phyloP scores from a whole-genome alignment of 2,797 vertebrate species.

The Eospalax fontanierii region DNA sequence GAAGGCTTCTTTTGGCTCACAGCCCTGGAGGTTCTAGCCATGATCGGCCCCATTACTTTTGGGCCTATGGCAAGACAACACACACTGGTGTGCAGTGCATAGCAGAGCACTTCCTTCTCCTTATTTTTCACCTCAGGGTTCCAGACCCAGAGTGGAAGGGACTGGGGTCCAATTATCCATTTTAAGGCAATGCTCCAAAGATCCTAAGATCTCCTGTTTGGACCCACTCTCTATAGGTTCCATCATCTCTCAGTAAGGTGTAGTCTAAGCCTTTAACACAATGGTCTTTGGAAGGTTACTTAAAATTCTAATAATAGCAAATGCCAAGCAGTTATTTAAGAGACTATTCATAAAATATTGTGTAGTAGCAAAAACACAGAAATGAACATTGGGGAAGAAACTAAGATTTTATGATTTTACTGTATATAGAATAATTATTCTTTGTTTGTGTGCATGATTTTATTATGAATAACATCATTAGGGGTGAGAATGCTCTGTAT shows the following conservation, averaged over 20 bases:
- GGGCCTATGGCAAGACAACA: background rate
- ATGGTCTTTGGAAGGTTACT: background rate
- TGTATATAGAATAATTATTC: background rate
- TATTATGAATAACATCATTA: slow-evolving; percentile 22
- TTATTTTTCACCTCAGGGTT: background rate
- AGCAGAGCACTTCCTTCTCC: background rate
- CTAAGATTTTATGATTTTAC: slow-evolving; percentile 29
- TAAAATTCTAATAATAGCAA: background rate
- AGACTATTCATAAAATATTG: slow-evolving; percentile 44
- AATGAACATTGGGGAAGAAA: slow-evolving; percentile 49
- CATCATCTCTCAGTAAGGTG: background rate
- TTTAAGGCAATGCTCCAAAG: background rate
- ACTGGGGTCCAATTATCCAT: background rate
- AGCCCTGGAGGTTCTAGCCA: background rate
- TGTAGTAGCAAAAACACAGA: slow-evolving; percentile 36
- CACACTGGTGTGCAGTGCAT: background rate
- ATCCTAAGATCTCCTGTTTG: background rate
- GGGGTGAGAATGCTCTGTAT: background rate
- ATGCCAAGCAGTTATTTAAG: slow-evolving; percentile 42
- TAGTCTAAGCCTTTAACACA: background rate
- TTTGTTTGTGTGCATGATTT: slow-evolving; percentile 2
- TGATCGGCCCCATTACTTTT: background rate
- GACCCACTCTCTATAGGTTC: background rate
- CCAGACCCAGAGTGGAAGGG: background rate
- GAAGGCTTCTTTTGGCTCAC: background rate